These are phyloP conservation scores for Botia almorhae DNA, from an alignment of 2,797 vertebrate genomes.

Conservation along the genomic window DNA sequence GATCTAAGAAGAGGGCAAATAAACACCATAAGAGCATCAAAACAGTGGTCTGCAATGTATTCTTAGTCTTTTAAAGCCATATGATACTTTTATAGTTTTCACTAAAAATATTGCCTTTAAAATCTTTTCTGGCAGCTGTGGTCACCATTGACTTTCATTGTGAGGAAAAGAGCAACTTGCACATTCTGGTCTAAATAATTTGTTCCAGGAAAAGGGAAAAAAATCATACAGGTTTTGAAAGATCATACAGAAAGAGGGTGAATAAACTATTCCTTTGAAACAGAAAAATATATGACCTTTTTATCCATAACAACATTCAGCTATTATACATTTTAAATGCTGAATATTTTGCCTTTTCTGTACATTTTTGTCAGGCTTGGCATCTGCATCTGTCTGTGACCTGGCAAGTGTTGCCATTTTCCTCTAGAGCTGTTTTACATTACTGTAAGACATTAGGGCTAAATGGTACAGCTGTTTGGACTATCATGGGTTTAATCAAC, in stretches of 20 bases:
- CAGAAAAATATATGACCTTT: too few relatives aligned
- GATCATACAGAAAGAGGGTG: neutral
- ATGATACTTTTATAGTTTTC: neutral
- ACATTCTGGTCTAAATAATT: neutral
- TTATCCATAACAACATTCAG: neutral
- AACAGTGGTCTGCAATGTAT: neutral
- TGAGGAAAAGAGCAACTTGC: neutral
- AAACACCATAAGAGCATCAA: neutral
- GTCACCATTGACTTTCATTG: neutral
- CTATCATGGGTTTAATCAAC: slow-evolving; percentile 64
- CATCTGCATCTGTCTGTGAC: slow-evolving; percentile 20
- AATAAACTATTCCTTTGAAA: neutral
- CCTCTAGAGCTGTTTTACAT: slow-evolving; percentile 50
- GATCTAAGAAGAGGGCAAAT: neutral
- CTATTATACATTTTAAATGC: neutral
- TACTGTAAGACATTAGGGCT: slow-evolving; percentile 51
- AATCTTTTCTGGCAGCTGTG: neutral
- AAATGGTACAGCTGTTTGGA: slow-evolving; percentile 62
- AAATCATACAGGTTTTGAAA: neutral
- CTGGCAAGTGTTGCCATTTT: slow-evolving; percentile 36
- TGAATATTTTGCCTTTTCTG: neutral
- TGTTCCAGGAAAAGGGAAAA: too few relatives aligned
- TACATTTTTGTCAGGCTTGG: slow-evolving; percentile 32
- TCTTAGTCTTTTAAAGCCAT: neutral
- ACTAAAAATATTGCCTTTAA: neutral